These are phyloP conservation scores for Crypturellus tataupa DNA, from an alignment of 2,797 vertebrate genomes.

Conservation along the genomic window DNA sequence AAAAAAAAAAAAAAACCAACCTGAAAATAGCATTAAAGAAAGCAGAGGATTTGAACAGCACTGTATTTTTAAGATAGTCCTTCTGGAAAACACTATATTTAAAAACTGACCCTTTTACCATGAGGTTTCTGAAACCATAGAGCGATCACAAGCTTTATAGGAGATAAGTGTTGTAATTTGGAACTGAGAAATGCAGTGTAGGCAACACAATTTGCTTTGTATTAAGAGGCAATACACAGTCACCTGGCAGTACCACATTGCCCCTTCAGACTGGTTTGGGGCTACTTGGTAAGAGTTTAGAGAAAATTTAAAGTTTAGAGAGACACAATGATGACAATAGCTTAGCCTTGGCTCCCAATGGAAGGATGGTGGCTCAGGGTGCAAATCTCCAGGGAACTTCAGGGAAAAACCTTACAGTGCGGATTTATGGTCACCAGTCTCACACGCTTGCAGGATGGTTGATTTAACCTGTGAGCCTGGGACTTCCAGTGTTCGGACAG, in stretches of 20 bases:
- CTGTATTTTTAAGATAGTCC: conserved; percentile 77
- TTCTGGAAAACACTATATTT: conserved; percentile 78
- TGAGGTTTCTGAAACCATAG: conserved; percentile 65
- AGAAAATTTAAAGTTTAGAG: background rate
- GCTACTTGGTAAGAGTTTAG: background rate
- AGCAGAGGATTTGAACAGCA: conserved; percentile 80
- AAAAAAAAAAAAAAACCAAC: conserved; percentile 50
- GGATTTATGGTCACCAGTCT: background rate
- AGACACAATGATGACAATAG: background rate
- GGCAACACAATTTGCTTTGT: conserved; percentile 22
- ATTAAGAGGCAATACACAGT: conserved; percentile 47
- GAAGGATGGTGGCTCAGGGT: background rate
- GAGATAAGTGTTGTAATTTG: conserved; percentile 79
- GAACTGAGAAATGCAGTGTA: conserved; percentile 39
- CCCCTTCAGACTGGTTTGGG: background rate
- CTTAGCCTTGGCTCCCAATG: background rate
- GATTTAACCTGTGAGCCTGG: background rate
- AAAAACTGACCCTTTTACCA: conserved; percentile 62
- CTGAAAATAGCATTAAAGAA: conserved; percentile 84
- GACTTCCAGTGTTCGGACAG: background rate
- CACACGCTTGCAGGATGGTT: background rate
- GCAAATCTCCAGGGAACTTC: background rate
- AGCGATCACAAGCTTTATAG: conserved; percentile 44
- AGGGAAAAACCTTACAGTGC: background rate
- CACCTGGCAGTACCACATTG: background rate